Evolutionary conservation across 2,797 vertebrate genomes (phyloP).

Genomic region (Pseudochromis fuscus): DNA sequence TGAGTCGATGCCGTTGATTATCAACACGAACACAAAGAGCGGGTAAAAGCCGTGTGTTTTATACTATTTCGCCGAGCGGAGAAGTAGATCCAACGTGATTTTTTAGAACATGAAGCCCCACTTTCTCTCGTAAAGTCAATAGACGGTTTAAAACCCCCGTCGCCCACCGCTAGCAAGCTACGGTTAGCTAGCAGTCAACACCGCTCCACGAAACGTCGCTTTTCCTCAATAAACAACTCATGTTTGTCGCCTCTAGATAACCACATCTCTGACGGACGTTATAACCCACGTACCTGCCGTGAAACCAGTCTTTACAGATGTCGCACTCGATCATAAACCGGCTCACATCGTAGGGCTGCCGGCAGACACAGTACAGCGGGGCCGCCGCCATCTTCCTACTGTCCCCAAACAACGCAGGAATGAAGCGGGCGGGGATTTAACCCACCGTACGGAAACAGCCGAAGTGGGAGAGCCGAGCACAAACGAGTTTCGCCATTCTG

Average conservation of each 20-base stretch:
- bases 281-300: conserved; percentile 90
- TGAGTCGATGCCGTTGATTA: background rate
- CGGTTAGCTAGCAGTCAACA: conserved; percentile 73
- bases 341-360: conserved; percentile 97
- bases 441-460: conserved; percentile 77
- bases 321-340: conserved; percentile 99
- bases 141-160: conserved; percentile 83
- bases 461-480: conserved; percentile 60
- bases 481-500: conserved; percentile 53
- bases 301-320: conserved; percentile 99
- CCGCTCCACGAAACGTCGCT: conserved; percentile 68
- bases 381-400: conserved; percentile 92
- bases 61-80: rapidly evolving
- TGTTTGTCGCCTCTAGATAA: conserved; percentile 32
- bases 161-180: conserved; percentile 77
- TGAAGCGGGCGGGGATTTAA: conserved; percentile 82
- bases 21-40: rapidly evolving
- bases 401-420: conserved; percentile 89
- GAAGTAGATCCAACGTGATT: rapidly evolving
- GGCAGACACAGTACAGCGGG: conserved; percentile 98
- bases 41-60: rapidly evolving
- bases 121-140: conserved; percentile 77
- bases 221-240: conserved; percentile 52
- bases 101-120: conserved; percentile 17
- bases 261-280: background rate